Evolutionary conservation across 2,888 invertebrate genomes (phyloP).

Genomic region (Cremastinae sp.): DNA sequence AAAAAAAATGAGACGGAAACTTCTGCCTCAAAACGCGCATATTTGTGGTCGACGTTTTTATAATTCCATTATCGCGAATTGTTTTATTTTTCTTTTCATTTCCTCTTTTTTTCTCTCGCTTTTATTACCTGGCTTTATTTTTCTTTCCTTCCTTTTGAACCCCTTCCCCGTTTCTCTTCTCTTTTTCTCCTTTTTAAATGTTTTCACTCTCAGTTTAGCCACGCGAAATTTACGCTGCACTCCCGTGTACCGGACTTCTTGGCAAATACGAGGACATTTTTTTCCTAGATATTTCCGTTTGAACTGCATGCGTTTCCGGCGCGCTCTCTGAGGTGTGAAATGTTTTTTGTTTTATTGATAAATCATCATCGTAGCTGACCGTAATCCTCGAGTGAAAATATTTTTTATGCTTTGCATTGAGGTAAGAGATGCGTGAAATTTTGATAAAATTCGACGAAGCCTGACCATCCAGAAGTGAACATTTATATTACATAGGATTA

Average conservation of each 20-base stretch:
- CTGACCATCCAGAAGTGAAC: too few relatives aligned
- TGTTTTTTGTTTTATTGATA: neutral
- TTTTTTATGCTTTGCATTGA: too few relatives aligned
- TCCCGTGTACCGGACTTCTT: conserved; percentile 31
- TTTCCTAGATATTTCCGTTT: conserved; percentile 5
- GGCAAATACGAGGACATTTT: conserved; percentile 38
- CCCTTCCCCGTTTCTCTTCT: conserved; percentile 2
- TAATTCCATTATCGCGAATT: conserved; percentile 59
- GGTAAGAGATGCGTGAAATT: too few relatives aligned
- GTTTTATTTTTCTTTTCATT: conserved; percentile 31
- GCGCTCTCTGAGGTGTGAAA: neutral
- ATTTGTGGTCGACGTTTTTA: conserved; percentile 61
- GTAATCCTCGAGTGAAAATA: too few relatives aligned
- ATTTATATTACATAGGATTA: too few relatives aligned
- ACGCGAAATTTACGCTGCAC: conserved; percentile 40
- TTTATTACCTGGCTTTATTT: conserved; percentile 11
- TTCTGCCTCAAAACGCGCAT: conserved; percentile 55
- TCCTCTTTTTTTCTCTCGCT: conserved; percentile 13
- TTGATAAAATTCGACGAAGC: too few relatives aligned
- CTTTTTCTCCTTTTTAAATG: conserved; percentile 29
- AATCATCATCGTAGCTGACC: too few relatives aligned
- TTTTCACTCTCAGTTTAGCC: conserved; percentile 39
- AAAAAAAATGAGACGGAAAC: conserved; percentile 27
- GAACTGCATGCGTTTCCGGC: conserved; percentile 1
- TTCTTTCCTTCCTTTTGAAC: conserved; percentile 14